Base-by-base conservation (phyloP, 2,113 vertebrate genomes). In the Cercocebus atys region DNA sequence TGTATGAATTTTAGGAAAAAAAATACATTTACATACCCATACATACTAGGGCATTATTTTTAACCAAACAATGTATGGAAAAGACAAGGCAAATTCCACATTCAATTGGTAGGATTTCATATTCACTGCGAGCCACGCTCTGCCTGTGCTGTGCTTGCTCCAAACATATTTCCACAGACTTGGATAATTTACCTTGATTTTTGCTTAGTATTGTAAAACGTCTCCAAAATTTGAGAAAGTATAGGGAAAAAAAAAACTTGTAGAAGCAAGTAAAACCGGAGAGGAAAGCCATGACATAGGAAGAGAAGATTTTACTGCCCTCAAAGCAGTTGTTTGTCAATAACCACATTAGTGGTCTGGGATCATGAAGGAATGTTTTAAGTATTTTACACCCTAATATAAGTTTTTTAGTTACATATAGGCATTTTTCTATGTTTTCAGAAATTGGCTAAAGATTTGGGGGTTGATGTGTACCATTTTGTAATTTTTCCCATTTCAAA, bases 401-500 rank as follows among this genome's bases (percentile, higher is more conserved):
- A 14, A 68, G 45, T 80, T 43, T 95, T 93, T 59, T 43, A 38
- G 23, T 45, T 50, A 47, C n/a, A 55, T 18, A 23, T 25, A 32
- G 43, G n/a, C 47, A 27, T 82, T 95, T 95, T 82, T 70, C 84
- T 86, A 16, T 38, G 66, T 17, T 94, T 95, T 83, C 85, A 59
- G 83, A 95, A 92, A 94, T 64, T 92, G 96, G n/a, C 64, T 84
- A 59, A 59, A 79, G 52, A 85, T 64, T 96, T 88, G 52, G 64
- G 84, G 84, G 76, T 85, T 95, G 57, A 59, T 57, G 2, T 78
- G 23, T 73, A 94, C 87, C 2, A 40, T 84, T 66, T 2, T 47
- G 12, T 83, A 68, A 95, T 86, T 94, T 96, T 94, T 78, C 68
- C 73, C 68, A 43, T 45, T 93, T 96, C 64, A n/a, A 93, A 87